Evolutionary conservation across 2,888 invertebrate genomes (phyloP), one percentile per base, ranked within the genome.

Genomic region (Lagria hirta): DNA sequence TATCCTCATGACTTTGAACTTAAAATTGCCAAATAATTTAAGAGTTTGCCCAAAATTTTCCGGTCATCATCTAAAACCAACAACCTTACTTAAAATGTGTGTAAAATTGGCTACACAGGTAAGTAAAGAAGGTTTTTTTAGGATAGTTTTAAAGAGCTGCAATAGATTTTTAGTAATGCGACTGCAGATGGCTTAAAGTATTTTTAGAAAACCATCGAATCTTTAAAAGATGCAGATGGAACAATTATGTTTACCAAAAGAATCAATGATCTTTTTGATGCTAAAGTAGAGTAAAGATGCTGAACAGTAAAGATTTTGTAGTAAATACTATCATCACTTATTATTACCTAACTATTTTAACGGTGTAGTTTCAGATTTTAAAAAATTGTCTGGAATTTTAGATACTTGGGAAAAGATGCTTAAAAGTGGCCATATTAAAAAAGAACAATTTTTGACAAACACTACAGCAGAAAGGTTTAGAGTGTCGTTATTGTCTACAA

Each of bases 71-170:
- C 3, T 35, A 4, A 35, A 32, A 8, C 35, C 35, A 35, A 8
- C 21, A 24, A n/a, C 4, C 11, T 6, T 35, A 4, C 4, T 8
- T 11, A 35, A 35, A 8, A 21, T 35, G 35, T 4, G 35, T 10
- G 35, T 35, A 18, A 35, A 8, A 8, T 12, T 35, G 4, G 35
- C 35, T 3, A 30, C 35, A 29, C 35, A 35, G 28, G 35, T 35
- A 21, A 12, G 7, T 29, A 14, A 42, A 24, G n/a, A 4, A 24
- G 4, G 10, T 24, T 5, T 4, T 8, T 11, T 8, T 6, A n/a
- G 10, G n/a, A 8, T 24, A 8, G n/a, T 24, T 11, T 8, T 4
- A 8, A 8, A 5, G 4, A 6, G 24, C 8, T 24, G 4, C 10
- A 8, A 5, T n/a, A 24, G 24, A 24, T 24, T 5, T 24, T 24